Conservation (phyloP, 2,797 vertebrate species). For the Capromys pilorides region DNA sequence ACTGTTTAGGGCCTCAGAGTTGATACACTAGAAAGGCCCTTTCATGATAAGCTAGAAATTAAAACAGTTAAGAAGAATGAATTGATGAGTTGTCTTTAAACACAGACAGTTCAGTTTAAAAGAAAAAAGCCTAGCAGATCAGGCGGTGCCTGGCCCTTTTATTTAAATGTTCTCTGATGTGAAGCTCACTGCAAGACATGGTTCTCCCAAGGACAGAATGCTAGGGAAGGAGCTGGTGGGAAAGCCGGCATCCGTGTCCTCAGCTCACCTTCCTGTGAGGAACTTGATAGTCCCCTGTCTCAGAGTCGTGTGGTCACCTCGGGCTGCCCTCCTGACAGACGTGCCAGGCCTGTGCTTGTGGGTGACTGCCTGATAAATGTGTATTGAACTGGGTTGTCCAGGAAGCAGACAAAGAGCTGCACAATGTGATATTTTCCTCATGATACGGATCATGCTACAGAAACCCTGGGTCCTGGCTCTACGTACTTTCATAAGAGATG, state of each 20-base stretch:
- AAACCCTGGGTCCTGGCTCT: not conserved
- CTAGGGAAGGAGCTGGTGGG: constrained; percentile 9
- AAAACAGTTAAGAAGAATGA: not conserved
- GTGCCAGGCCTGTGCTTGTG: not conserved
- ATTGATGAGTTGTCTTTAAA: constrained; percentile 39
- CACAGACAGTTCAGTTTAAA: not conserved
- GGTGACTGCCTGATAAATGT: constrained; percentile 27
- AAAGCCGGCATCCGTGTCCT: constrained; percentile 15
- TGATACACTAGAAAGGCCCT: not conserved
- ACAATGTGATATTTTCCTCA: not conserved
- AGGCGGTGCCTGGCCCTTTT: not conserved
- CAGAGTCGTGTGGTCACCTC: not conserved
- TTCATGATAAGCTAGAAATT: not conserved
- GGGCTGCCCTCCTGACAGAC: not conserved
- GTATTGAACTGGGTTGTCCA: constrained; percentile 4
- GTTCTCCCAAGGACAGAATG: not conserved
- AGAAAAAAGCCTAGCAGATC: not conserved
- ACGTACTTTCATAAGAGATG: not conserved
- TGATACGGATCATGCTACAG: not conserved
- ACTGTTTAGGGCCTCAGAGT: not conserved
- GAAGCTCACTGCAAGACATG: not conserved
- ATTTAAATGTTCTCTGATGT: not conserved
- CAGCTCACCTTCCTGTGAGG: constrained; percentile 50
- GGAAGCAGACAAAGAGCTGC: constrained; percentile 32
- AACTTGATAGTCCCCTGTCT: not conserved